Evolutionary conservation across 2,888 invertebrate species (phyloP).

Genomic region (Erynnis tages): DNA sequence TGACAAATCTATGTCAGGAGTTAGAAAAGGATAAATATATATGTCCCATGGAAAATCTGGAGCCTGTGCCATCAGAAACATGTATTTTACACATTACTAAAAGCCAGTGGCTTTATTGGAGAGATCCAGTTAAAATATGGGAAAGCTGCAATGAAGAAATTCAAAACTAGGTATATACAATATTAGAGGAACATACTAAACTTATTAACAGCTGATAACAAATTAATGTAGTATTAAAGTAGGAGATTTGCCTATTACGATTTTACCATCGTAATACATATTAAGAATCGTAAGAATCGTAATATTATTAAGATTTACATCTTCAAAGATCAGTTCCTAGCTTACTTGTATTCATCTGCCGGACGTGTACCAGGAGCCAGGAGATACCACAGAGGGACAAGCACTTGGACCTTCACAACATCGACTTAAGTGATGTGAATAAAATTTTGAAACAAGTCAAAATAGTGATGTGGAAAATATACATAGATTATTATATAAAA

Average conservation of each 20-base stretch:
- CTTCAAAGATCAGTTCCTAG: background rate
- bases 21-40: slow-evolving; percentile 16
- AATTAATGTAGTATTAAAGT: background rate
- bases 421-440: background rate
- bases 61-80: background rate
- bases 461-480: background rate
- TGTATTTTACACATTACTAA: background rate
- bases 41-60: background rate
- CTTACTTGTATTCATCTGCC: background rate
- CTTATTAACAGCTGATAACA: background rate
- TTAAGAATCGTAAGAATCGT: no score
- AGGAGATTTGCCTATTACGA: background rate
- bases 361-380: background rate
- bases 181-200: background rate
- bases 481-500: background rate
- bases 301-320: background rate
- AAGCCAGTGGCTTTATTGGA: background rate
- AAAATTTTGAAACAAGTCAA: background rate
- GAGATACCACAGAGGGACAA: background rate
- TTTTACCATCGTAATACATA: no score
- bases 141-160: background rate
- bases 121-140: background rate
- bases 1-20: slow-evolving; percentile 22
- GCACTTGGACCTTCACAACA: background rate
- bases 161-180: background rate